These are phyloP conservation scores for Cherax destructor DNA, from an alignment of 1,140 invertebrate species.

Conservation along the genomic window DNA sequence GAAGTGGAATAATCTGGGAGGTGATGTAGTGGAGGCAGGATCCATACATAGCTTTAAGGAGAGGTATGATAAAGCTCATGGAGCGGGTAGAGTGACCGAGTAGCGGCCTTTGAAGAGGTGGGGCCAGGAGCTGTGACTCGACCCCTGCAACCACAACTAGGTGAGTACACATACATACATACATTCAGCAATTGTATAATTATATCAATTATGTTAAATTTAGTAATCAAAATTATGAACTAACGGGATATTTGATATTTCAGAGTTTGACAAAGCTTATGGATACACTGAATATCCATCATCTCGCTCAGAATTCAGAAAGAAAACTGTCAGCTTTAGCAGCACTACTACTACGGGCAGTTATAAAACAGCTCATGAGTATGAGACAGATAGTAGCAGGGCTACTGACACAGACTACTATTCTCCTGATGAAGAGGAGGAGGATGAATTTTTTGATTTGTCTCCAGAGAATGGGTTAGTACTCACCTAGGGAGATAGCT, in stretches of 20 bases:
- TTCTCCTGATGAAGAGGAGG: conserved; percentile 61
- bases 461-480: not conserved
- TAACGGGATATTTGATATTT: not conserved
- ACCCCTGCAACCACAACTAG: too few species aligned
- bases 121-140: too few species aligned
- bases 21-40: too few species aligned
- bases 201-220: too few species aligned
- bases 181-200: not conserved
- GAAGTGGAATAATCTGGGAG: too few species aligned
- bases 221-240: too few species aligned
- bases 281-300: not conserved
- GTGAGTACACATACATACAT: too few species aligned
- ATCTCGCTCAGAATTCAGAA: conserved; percentile 23
- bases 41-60: too few species aligned
- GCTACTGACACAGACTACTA: conserved; percentile 57
- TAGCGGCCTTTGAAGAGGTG: too few species aligned
- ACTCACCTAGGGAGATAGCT: too few species aligned
- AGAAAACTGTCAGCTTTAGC: conserved; percentile 60
- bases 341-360: conserved; percentile 48
- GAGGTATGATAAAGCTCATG: too few species aligned
- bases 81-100: too few species aligned
- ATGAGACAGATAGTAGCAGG: conserved; percentile 41
- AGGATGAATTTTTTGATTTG: conserved; percentile 15
- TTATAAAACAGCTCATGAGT: conserved; percentile 43
- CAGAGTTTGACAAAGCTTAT: not conserved